A percentile compares a stretch with the other conserved stretches of the same genome.
Evolutionary conservation across 2,888 invertebrate genomes (phyloP).

Genomic region (Leuctra nigra): DNA sequence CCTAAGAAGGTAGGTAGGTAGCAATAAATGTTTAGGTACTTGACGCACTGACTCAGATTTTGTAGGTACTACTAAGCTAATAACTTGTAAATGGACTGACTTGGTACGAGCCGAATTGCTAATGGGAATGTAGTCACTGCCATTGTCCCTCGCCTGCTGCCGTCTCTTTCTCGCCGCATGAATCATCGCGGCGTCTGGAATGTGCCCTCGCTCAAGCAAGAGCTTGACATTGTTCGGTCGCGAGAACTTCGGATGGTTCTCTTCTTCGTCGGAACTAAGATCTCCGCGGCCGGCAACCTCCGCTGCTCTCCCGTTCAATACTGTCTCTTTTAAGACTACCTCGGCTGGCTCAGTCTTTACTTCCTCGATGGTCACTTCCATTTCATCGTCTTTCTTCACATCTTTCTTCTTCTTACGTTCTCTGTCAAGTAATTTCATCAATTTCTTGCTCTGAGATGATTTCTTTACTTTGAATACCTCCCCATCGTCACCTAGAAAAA

Average conservation of each 20-base stretch:
- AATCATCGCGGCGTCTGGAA: conserved; percentile 97
- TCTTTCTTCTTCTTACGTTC: conserved; percentile 59
- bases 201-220: conserved; percentile 77
- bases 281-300: conserved; percentile 69
- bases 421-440: conserved; percentile 77
- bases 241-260: conserved; percentile 50
- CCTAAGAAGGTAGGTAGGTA: too few species aligned
- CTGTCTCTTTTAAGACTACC: conserved; percentile 49
- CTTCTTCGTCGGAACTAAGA: conserved; percentile 57
- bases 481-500: conserved; percentile 62
- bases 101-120: conserved; percentile 27
- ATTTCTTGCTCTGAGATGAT: conserved; percentile 85
- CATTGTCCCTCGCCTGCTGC: conserved; percentile 86
- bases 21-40: too few species aligned
- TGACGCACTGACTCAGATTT: too few species aligned
- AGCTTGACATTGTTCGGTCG: conserved; percentile 68
- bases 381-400: conserved; percentile 36
- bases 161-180: conserved; percentile 93
- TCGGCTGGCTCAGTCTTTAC: conserved; percentile 38
- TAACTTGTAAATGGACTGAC: conserved; percentile 11
- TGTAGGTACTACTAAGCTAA: neutral
- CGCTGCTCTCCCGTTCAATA: conserved; percentile 70
- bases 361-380: conserved; percentile 27
- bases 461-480: conserved; percentile 95
- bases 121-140: conserved; percentile 53